These are phyloP conservation scores for Acrocephalus arundinaceus DNA, from an alignment of 2,113 vertebrate genomes.

Conservation along the genomic window DNA sequence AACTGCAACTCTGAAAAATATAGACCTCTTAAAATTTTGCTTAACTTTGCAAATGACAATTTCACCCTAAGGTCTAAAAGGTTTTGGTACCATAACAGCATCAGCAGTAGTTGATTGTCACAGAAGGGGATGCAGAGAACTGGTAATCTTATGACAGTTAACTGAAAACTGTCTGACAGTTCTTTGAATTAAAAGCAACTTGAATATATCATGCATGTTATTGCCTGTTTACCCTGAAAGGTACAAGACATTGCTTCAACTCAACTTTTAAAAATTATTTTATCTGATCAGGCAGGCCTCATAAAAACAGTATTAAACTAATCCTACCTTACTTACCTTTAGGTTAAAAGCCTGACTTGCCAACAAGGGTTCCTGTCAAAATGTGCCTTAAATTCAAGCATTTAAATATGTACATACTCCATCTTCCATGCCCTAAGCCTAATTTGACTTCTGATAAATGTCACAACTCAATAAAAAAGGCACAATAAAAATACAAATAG, in stretches of 20 bases:
- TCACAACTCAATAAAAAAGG: neutral
- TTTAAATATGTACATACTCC: neutral
- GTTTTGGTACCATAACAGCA: neutral
- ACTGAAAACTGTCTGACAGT: neutral
- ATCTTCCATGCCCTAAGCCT: neutral
- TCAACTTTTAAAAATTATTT: neutral
- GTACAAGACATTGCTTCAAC: neutral
- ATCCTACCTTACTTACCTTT: neutral
- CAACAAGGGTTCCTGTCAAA: neutral
- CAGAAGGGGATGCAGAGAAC: neutral
- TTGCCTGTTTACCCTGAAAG: neutral
- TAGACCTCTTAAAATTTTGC: neutral
- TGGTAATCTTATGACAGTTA: neutral
- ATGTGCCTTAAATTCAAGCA: neutral
- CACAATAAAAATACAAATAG: neutral
- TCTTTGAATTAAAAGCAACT: neutral
- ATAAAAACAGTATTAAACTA: conserved; percentile 2
- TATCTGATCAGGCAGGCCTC: neutral
- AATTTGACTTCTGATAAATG: neutral
- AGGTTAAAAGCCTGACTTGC: neutral
- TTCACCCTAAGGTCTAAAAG: neutral
- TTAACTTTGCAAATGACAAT: neutral
- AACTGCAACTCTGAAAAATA: neutral
- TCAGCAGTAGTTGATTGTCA: neutral
- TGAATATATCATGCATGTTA: neutral